A percentile compares a stretch with the other conserved stretches of the same genome.
Evolutionary conservation across 2,797 vertebrate genomes (phyloP).

Genomic region (Vipera ursinii): DNA sequence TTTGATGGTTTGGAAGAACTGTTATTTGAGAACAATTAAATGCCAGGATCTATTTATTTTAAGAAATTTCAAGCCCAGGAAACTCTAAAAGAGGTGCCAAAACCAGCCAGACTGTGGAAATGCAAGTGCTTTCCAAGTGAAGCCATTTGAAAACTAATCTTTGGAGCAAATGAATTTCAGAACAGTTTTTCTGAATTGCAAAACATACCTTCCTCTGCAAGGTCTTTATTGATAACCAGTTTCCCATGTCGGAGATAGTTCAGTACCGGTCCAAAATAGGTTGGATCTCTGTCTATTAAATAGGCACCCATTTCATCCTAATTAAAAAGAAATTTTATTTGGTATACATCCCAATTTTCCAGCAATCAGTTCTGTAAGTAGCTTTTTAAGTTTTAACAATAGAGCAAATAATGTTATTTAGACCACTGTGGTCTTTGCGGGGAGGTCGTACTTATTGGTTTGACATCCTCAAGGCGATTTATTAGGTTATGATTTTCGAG

Average conservation of each 20-base stretch:
- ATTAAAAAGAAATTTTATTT: neutral
- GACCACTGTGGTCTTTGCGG: neutral
- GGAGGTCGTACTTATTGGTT: neutral
- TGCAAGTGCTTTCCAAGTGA: neutral
- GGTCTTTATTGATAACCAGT: constrained; percentile 95
- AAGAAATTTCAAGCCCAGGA: neutral
- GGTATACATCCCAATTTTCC: neutral
- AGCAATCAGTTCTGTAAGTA: neutral
- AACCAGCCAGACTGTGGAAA: neutral
- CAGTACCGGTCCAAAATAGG: constrained; percentile 95
- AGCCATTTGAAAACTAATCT: neutral
- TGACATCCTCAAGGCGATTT: neutral
- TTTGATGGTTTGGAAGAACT: neutral
- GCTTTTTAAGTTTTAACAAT: neutral
- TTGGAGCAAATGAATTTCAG: neutral
- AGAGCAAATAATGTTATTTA: neutral
- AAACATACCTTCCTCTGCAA: constrained; percentile 94
- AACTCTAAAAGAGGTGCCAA: neutral
- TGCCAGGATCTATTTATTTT: neutral
- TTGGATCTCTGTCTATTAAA: constrained; percentile 97
- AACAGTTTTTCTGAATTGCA: neutral
- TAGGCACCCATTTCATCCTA: constrained; percentile 98
- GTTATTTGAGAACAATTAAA: neutral
- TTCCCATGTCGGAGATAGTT: constrained; percentile 98
- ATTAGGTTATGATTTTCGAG: no score